phyloP scores from a whole-genome alignment of 2,113 vertebrate genomes.

The Hemiprocne comata region DNA sequence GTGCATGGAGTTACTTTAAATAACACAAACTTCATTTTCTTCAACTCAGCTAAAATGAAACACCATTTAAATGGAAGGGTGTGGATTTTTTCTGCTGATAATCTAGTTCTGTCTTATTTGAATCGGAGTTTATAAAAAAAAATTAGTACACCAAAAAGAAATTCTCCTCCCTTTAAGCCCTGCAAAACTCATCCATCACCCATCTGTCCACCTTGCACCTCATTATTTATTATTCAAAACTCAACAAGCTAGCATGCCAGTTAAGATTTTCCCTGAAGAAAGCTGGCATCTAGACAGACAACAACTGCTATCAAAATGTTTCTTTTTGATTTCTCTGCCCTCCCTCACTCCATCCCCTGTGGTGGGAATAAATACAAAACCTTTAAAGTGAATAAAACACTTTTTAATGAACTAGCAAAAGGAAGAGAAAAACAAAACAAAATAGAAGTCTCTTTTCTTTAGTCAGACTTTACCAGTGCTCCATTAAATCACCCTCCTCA shows the following conservation, averaged over 20 bases:
- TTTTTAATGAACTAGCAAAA: constrained; percentile 38
- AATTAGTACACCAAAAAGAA: not conserved
- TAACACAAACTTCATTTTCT: not conserved
- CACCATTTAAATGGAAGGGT: not conserved
- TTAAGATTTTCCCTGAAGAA: constrained; percentile 53
- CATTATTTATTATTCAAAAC: constrained; percentile 65
- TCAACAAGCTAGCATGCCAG: constrained; percentile 51
- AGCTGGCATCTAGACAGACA: constrained; percentile 51
- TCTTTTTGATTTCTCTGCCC: constrained; percentile 31
- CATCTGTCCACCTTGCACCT: constrained; percentile 65
- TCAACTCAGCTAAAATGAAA: not conserved
- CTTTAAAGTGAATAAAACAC: constrained; percentile 47
- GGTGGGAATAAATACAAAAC: constrained; percentile 34
- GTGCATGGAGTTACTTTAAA: not conserved
- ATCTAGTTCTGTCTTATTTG: not conserved
- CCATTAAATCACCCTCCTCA: not conserved
- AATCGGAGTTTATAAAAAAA: not conserved
- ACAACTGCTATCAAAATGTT: constrained; percentile 40
- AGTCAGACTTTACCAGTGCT: constrained; percentile 8
- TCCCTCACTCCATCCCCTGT: not conserved
- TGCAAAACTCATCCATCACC: constrained; percentile 50
- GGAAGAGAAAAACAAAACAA: not conserved
- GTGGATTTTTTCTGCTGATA: not conserved
- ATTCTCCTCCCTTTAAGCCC: constrained; percentile 7
- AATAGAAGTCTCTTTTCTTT: constrained; percentile 2